Evolutionary conservation across 2,797 vertebrate species (phyloP).

Genomic region (Leuciscus waleckii): DNA sequence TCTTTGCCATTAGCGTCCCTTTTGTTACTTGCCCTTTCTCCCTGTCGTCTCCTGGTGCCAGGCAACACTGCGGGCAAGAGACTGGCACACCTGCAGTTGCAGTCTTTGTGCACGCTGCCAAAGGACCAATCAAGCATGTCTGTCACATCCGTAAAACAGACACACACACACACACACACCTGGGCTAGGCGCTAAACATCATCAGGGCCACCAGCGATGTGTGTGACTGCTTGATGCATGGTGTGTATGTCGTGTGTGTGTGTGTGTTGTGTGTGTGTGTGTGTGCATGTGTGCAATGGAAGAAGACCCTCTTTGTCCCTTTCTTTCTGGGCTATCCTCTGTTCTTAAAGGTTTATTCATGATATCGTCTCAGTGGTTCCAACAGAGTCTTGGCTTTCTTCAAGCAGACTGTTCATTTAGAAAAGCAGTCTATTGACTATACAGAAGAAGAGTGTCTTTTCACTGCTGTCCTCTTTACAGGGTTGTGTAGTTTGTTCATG

Average conservation of each 20-base stretch:
- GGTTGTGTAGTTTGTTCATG: slow-evolving; percentile 24
- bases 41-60: slow-evolving; percentile 51
- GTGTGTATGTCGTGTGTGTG: background rate
- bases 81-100: slow-evolving; percentile 70
- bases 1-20: slow-evolving; percentile 44
- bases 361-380: slow-evolving; percentile 60
- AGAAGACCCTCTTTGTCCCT: slow-evolving; percentile 56
- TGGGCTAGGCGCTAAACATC: slow-evolving; percentile 47
- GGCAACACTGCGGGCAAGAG: slow-evolving; percentile 68
- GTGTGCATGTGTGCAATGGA: slow-evolving; percentile 29
- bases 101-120: slow-evolving; percentile 58
- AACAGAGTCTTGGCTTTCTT: slow-evolving; percentile 54
- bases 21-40: slow-evolving; percentile 54
- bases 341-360: slow-evolving; percentile 70
- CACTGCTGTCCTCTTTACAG: slow-evolving; percentile 68
- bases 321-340: slow-evolving; percentile 51
- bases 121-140: slow-evolving; percentile 63
- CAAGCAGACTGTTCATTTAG: slow-evolving; percentile 61
- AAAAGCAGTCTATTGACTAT: slow-evolving; percentile 63
- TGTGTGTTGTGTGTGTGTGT: background rate
- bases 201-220: slow-evolving; percentile 39
- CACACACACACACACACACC: slow-evolving; percentile 49
- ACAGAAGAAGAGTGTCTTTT: slow-evolving; percentile 72
- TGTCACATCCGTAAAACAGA: slow-evolving; percentile 41
- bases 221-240: slow-evolving; percentile 7